These are phyloP conservation scores for Smutsia temminckii DNA, from an alignment of 2,797 vertebrate genomes.

Conservation along the genomic window DNA sequence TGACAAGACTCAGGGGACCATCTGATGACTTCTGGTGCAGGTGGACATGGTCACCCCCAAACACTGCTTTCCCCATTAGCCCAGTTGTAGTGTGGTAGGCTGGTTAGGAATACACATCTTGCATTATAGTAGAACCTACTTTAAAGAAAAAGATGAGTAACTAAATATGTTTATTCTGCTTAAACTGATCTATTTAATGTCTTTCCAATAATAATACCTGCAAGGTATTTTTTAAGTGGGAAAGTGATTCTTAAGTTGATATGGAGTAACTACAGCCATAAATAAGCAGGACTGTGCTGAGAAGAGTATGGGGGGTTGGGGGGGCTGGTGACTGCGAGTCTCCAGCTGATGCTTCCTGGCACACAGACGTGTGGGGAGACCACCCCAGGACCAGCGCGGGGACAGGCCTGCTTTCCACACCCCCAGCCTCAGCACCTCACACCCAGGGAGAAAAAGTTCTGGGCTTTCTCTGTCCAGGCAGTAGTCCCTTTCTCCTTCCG, in stretches of 20 bases:
- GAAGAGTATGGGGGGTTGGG: no score
- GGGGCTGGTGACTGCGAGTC: not conserved
- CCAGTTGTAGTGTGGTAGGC: not conserved
- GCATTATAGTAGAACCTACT: not conserved
- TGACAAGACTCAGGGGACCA: not conserved
- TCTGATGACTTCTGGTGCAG: not conserved
- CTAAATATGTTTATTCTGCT: not conserved
- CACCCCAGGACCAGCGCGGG: no score
- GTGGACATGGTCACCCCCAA: not conserved
- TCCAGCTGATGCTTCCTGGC: not conserved
- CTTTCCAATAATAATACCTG: not conserved
- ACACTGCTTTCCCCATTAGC: not conserved
- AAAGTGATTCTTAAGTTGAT: not conserved
- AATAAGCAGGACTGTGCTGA: not conserved
- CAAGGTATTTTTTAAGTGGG: not conserved
- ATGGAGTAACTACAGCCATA: fast-evolving
- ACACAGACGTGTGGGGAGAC: not conserved
- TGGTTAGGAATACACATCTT: not conserved
- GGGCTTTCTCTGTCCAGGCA: not conserved
- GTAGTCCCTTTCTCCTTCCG: not conserved
- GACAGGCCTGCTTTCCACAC: no score
- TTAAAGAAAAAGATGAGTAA: not conserved
- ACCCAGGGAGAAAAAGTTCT: not conserved
- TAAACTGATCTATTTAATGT: not conserved
- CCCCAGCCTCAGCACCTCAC: no score